phyloP scores from a whole-genome alignment of 2,797 vertebrate species.

The Ispidina picta region DNA sequence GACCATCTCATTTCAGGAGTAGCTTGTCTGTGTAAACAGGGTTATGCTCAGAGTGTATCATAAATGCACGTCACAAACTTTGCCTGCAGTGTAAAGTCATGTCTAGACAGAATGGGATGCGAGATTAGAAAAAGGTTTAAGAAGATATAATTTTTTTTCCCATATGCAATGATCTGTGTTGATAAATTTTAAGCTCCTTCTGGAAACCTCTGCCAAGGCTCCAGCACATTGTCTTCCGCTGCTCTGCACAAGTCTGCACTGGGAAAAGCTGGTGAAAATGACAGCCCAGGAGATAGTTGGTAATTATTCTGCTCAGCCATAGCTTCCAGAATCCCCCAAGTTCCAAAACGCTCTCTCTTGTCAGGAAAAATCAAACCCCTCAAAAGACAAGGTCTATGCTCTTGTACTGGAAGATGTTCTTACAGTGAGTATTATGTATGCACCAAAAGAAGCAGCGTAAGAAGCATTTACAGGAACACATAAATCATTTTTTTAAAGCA shows the following conservation, averaged over 20 bases:
- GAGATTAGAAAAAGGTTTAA: neutral
- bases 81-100: neutral
- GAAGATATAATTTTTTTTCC: neutral
- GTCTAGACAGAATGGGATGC: neutral
- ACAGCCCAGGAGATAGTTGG: neutral
- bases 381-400: neutral
- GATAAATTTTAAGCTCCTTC: neutral
- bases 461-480: neutral
- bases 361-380: neutral
- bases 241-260: conserved; percentile 17
- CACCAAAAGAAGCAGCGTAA: neutral
- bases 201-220: neutral
- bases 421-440: neutral
- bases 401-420: neutral
- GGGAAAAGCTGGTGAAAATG: neutral
- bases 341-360: neutral
- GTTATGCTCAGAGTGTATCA: neutral
- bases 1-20: neutral
- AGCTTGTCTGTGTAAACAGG: neutral
- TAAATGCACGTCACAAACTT: neutral
- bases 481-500: neutral
- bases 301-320: neutral
- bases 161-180: neutral
- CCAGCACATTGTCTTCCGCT: neutral
- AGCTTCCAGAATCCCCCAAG: neutral